Evolutionary conservation across 2,113 vertebrate genomes (phyloP).

Genomic region (Dendrocopos noguchii): DNA sequence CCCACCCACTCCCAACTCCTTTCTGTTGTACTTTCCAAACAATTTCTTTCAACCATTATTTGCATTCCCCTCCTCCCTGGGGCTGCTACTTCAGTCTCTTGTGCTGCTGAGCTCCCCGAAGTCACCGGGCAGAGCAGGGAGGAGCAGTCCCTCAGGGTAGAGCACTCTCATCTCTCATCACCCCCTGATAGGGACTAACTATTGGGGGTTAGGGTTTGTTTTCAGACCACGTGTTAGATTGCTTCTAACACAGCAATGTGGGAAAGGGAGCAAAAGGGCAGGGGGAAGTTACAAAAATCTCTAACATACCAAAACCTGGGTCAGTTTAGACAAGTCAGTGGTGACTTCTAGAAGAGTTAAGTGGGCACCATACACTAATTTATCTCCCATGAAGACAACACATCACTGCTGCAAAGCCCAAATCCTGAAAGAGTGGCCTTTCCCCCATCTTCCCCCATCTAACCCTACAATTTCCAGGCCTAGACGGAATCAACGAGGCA

Average conservation of each 20-base stretch:
- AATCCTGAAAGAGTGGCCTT: conserved; percentile 44
- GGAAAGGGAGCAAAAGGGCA: conserved; percentile 42
- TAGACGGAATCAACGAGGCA: conserved; percentile 59
- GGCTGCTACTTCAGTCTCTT: not conserved
- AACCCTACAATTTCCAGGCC: conserved; percentile 75
- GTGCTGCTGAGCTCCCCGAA: not conserved
- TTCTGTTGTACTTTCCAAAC: not conserved
- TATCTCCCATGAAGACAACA: conserved; percentile 27
- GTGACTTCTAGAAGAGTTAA: conserved; percentile 34
- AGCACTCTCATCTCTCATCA: not conserved
- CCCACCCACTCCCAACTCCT: not conserved
- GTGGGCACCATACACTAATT: not conserved
- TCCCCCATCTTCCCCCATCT: not conserved
- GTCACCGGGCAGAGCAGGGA: not conserved
- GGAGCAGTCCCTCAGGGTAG: not conserved
- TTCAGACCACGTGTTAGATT: not conserved
- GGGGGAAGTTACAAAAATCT: conserved; percentile 21
- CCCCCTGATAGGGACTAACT: not conserved
- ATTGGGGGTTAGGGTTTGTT: not conserved
- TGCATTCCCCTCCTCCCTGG: not conserved
- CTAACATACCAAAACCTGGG: conserved; percentile 62
- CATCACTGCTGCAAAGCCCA: conserved; percentile 34
- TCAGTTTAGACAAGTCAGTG: conserved; percentile 23
- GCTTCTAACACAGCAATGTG: not conserved
- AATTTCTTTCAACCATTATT: not conserved